Conservation (phyloP, 2,113 vertebrate genomes). For the Mesitornis unicolor region DNA sequence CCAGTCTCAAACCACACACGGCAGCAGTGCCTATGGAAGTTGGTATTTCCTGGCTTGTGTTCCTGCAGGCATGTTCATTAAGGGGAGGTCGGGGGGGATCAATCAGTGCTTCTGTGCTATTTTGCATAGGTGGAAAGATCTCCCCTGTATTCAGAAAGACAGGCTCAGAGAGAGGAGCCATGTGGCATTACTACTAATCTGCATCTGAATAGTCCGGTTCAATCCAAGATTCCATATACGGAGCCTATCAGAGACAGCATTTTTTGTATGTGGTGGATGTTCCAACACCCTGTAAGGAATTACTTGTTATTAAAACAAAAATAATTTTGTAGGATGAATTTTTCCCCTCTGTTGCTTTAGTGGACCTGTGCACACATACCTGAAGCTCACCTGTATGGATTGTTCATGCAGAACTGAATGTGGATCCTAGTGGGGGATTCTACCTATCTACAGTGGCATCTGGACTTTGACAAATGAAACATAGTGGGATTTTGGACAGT, state of each 20-base stretch:
- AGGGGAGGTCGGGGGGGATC: neutral
- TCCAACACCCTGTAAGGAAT: neutral
- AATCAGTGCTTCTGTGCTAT: neutral
- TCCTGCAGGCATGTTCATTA: neutral
- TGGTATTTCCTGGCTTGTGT: conserved; percentile 43
- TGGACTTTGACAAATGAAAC: neutral
- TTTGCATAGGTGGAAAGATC: neutral
- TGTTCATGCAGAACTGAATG: neutral
- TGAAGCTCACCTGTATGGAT: neutral
- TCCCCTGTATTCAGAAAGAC: neutral
- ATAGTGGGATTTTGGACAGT: neutral
- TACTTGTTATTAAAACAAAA: neutral
- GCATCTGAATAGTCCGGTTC: neutral
- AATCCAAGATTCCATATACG: neutral
- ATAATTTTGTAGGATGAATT: neutral
- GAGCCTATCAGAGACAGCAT: neutral
- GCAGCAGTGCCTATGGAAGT: neutral
- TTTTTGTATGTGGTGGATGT: neutral
- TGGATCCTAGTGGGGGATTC: neutral
- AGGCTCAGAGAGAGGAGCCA: neutral
- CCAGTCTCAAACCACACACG: conserved; percentile 50
- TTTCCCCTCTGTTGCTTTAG: neutral
- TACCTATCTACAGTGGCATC: neutral
- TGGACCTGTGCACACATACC: accelerated
- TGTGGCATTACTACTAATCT: neutral